Conservation (phyloP, 1,140 invertebrate species). For the Bactericera cockerelli region DNA sequence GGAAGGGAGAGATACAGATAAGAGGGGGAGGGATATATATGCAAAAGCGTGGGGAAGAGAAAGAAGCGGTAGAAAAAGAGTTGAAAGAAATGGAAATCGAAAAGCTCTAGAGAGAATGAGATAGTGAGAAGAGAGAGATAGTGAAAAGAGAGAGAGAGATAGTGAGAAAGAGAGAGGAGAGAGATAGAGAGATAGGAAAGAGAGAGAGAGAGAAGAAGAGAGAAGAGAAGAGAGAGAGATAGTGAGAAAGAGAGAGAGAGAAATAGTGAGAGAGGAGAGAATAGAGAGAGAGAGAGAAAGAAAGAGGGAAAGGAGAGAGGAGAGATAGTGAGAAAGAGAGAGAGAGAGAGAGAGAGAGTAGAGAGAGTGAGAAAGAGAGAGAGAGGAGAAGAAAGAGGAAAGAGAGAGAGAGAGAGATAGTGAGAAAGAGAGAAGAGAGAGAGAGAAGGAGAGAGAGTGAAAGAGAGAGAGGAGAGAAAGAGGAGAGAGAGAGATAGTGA, state of each 20-base stretch:
- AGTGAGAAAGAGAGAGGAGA: too few relatives aligned
- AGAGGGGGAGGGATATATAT: slow-evolving; percentile 32
- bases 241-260: slow-evolving; percentile 28
- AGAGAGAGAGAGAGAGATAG: too few relatives aligned
- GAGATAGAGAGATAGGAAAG: slow-evolving; percentile 6
- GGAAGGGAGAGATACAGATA: slow-evolving; percentile 30
- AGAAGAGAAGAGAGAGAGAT: slow-evolving; percentile 28
- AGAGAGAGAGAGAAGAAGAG: slow-evolving; percentile 25
- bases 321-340: slow-evolving; percentile 44
- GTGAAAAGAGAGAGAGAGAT: slow-evolving; percentile 32
- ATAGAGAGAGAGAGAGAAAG: slow-evolving; percentile 30
- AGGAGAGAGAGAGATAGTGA: too few relatives aligned
- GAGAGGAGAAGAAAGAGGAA: too few relatives aligned
- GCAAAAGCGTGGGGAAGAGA: slow-evolving; percentile 32
- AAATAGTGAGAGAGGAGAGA: too few relatives aligned
- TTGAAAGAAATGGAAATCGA: too few relatives aligned
- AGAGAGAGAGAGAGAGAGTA: slow-evolving; percentile 58
- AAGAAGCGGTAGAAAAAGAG: slow-evolving; percentile 28
- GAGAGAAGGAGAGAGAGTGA: slow-evolving; percentile 39
- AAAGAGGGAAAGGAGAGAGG: slow-evolving; percentile 38
- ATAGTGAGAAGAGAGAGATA: slow-evolving; percentile 28
- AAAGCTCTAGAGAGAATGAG: too few relatives aligned
- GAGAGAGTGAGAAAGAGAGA: too few relatives aligned
- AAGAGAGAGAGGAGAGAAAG: slow-evolving; percentile 69
- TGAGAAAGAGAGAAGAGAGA: too few relatives aligned